Base-by-base conservation (phyloP, 1,140 invertebrate genomes). In the Carposina sasakii region DNA sequence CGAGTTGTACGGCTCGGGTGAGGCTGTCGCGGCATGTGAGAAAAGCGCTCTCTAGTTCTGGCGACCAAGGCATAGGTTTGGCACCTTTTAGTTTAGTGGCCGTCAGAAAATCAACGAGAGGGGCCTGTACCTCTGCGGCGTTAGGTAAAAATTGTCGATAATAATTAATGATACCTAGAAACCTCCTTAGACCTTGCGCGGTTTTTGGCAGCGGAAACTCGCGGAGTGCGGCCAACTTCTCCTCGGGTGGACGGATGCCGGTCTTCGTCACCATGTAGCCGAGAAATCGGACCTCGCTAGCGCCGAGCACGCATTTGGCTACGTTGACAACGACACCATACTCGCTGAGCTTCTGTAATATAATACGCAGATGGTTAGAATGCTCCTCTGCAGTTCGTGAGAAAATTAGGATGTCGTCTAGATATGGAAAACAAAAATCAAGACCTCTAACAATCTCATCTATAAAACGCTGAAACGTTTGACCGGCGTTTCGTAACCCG, bases 391-490 rank as follows among this genome's bases (percentile, higher is more conserved):
- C 23, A 1, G 48, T 26, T 10, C 23, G 21, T 13, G 71, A 71
- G 0, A 63, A 63, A 13, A 85, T 57, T 0, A 85, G 36, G 31
- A 82, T 66, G 36, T 82, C 70, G 41, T 82, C 71, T 2, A 78
- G 58, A 33, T 72, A 78, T 21, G 37, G 17, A 23, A 56, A 81
- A 40, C 37, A 36, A 3, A 30, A 31, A n/a, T 56, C 52, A 1
- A 75, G 40, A 9, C 48, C 62, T 17, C 46, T 22, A 4, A 86
- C 51, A 1, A 87, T 62, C 19, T 74, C 26, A 53, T 86, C 69
- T 49, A 89, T 87, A 17, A 85, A 71, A 3, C 87, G 48, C 56
- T 88, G 82, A 45, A 88, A 89, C 0, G 69, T 72, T 52, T 78
- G 67, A 0, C 63, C 63, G 6, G 69, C 66, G 39, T 79, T 76